Evolutionary conservation across 53 echinoderm and acorn worm genomes (phyloP).

Genomic region (Paracentrotus lividus): DNA sequence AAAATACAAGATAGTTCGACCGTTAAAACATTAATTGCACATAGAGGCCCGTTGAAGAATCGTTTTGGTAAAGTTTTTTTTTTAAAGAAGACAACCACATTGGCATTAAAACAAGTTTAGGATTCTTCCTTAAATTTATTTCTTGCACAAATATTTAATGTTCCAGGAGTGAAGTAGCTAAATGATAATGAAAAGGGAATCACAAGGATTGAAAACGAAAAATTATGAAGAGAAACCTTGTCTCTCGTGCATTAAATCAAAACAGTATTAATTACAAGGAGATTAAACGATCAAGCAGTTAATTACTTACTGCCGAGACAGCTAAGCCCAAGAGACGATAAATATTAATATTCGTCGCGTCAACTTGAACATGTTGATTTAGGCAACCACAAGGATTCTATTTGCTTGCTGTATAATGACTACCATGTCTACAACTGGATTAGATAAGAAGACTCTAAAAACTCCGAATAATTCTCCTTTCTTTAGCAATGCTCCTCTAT

Average conservation of each 20-base stretch:
- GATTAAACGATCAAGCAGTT: conserved; percentile 24
- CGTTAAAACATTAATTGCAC: too few relatives aligned
- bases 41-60: too few relatives aligned
- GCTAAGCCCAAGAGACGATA: not conserved
- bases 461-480: not conserved
- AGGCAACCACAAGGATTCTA: not conserved
- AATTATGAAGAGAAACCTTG: not conserved
- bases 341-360: conserved; percentile 10
- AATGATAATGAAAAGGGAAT: not conserved
- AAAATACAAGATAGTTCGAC: too few relatives aligned
- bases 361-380: too few relatives aligned
- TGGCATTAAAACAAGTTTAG: too few relatives aligned
- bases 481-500: not conserved
- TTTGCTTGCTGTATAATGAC: not conserved
- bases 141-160: too few relatives aligned
- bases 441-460: not conserved
- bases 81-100: too few relatives aligned
- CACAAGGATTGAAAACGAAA: not conserved
- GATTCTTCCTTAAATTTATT: too few relatives aligned
- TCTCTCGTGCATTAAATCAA: not conserved
- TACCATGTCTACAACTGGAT: not conserved
- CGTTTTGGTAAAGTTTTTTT: too few relatives aligned
- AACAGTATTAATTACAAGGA: not conserved
- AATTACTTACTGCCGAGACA: conserved; percentile 8
- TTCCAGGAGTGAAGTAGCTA: not conserved